Evolutionary conservation across 35 echinoderm and acorn worm genomes (phyloP), one percentile per base, ranked within the genome.

Genomic region (Apostichopus californicus): DNA sequence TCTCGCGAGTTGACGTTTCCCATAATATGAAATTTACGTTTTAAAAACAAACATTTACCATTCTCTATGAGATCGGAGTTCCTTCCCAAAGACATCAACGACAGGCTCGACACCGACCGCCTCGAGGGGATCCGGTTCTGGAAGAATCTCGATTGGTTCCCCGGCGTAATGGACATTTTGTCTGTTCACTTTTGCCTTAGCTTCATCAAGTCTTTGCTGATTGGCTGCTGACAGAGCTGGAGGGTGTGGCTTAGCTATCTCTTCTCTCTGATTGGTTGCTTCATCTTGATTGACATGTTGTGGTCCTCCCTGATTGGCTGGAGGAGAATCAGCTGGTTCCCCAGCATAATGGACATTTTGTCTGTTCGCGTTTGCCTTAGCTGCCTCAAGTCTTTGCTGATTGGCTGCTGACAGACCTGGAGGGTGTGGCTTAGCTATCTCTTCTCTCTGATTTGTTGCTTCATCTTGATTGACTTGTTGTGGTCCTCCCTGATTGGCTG

Each of bases 1-100:
- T 46, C 3, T 46, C 26, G 34, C 34, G 34, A 46, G 34, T 46
- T 46, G 34, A 46, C 2, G 34, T 46, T 46, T 28, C 26, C 26
- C 34, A 46, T 4, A 46, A 28, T 28, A 28, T 28, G 26, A 46
- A 46, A 46, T 46, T 46, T 46, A 46, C 3, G 34, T 46, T 46
- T 46, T 46, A 46, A 46, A 46, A 46, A 46, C 34, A 4, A 46
- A 4, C 34, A 12, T 57, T 52, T 89, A 89, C 86, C 86, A 89
- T 73, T 89, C 86, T 73, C 68, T 68, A 9, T 65, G 68, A 20
- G 86, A 63, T 52, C 52, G 24, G 34, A 89, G 61, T 75, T 63
- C 63, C 25, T 12, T 72, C 8, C 86, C 86, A 89, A 89, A 89
- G 21, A 89, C 86, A 75, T 89, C 86, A 28, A 15, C 86, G 13